These are phyloP conservation scores for Drosophila gunungcola DNA, from an alignment of 1,140 invertebrate species.

Conservation along the genomic window DNA sequence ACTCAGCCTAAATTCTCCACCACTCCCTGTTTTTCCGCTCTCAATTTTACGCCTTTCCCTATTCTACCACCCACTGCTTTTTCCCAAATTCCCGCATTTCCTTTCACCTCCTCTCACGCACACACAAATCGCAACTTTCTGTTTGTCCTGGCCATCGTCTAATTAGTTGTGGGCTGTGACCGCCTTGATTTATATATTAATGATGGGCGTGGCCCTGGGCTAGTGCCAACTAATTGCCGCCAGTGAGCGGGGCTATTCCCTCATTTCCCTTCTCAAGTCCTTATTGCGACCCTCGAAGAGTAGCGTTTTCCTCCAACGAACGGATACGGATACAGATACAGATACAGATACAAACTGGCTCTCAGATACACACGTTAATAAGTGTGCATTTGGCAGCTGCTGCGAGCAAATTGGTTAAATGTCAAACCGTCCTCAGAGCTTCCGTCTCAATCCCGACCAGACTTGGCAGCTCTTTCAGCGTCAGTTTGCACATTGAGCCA, in stretches of 20 bases:
- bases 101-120: conserved; percentile 10
- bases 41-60: neutral
- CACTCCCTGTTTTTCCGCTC: conserved; percentile 1
- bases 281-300: neutral
- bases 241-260: neutral
- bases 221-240: conserved; percentile 49
- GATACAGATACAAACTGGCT: conserved; percentile 1
- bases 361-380: conserved; percentile 17
- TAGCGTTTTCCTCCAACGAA: neutral
- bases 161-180: conserved; percentile 51
- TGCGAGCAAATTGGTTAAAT: conserved; percentile 49
- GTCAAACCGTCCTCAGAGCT: conserved; percentile 32
- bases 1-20: conserved; percentile 10
- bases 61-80: neutral
- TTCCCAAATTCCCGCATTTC: neutral
- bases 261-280: neutral
- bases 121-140: conserved; percentile 52
- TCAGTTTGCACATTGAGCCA: conserved; percentile 43
- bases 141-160: conserved; percentile 30
- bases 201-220: conserved; percentile 49
- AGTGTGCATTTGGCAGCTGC: conserved; percentile 36
- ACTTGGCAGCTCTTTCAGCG: conserved; percentile 41
- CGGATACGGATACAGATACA: neutral
- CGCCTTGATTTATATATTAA: conserved; percentile 54
- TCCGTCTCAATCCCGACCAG: conserved; percentile 23